phyloP scores from a whole-genome alignment of 2,113 vertebrate species.

The Condylura cristata region DNA sequence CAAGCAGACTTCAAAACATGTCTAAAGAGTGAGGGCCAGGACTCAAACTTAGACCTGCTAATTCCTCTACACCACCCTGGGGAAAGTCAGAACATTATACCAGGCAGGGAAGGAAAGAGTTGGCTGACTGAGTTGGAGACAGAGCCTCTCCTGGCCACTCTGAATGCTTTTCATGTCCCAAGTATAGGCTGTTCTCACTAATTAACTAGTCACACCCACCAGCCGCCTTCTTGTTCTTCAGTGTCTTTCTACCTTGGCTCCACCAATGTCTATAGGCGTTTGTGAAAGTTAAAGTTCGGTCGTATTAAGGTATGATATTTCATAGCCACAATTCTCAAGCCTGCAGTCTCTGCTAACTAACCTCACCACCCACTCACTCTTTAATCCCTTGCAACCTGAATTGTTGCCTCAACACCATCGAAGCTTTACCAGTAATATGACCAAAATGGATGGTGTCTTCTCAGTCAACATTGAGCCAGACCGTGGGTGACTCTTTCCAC shows the following conservation, averaged over 20 bases:
- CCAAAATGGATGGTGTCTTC: neutral
- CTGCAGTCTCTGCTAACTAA: neutral
- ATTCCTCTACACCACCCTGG: neutral
- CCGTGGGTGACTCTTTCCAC: neutral
- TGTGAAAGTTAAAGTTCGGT: neutral
- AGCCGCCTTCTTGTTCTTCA: neutral
- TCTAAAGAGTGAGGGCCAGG: neutral
- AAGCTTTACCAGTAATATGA: neutral
- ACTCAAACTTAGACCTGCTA: constrained; percentile 1
- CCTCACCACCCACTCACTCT: neutral
- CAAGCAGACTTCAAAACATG: neutral
- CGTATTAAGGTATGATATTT: neutral
- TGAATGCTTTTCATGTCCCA: neutral
- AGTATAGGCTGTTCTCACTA: neutral
- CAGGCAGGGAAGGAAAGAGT: neutral
- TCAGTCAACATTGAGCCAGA: neutral
- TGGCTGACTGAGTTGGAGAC: constrained; percentile 35
- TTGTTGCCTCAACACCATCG: neutral
- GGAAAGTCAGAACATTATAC: constrained; percentile 30
- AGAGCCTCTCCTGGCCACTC: neutral
- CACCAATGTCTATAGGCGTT: neutral
- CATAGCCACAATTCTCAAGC: neutral
- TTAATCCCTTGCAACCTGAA: neutral
- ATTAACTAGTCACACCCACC: neutral
- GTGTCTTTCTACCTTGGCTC: neutral